These are phyloP conservation scores for Chironex yamaguchii DNA, from an alignment of 30 jellyfish, hydroid and myxozoan genomes.

Conservation along the genomic window DNA sequence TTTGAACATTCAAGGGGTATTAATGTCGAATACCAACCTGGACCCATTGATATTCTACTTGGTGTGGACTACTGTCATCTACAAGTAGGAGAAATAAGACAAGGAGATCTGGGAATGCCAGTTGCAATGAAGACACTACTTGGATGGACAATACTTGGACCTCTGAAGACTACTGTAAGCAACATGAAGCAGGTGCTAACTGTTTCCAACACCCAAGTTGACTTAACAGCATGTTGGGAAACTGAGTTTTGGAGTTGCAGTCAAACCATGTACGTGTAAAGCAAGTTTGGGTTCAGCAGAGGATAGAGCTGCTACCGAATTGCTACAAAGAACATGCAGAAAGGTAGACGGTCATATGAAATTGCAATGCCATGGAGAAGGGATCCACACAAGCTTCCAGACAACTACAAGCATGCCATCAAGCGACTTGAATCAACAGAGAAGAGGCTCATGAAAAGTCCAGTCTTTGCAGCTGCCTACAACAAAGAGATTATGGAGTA, in stretches of 20 bases:
- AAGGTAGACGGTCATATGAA: neutral
- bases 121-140: constrained; percentile 74
- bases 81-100: constrained; percentile 67
- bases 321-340: neutral
- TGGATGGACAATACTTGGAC: constrained; percentile 73
- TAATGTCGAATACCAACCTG: too few species aligned
- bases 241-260: constrained; percentile 72
- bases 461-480: constrained; percentile 6
- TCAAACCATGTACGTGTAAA: constrained; percentile 31
- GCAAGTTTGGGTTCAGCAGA: constrained; percentile 51
- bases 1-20: too few species aligned
- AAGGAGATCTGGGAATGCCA: constrained; percentile 62
- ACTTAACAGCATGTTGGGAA: constrained; percentile 66
- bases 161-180: constrained; percentile 58
- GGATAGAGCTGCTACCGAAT: constrained; percentile 9
- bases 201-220: constrained; percentile 68
- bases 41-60: constrained; percentile 68
- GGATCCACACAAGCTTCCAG: constrained; percentile 11
- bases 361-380: constrained; percentile 11
- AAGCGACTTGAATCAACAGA: neutral
- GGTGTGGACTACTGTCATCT: constrained; percentile 73
- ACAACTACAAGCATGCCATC: neutral
- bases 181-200: constrained; percentile 28
- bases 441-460: neutral
- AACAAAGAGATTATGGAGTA: neutral